phyloP scores from a whole-genome alignment of 2,888 invertebrate species.

The Strigamia crassipes region DNA sequence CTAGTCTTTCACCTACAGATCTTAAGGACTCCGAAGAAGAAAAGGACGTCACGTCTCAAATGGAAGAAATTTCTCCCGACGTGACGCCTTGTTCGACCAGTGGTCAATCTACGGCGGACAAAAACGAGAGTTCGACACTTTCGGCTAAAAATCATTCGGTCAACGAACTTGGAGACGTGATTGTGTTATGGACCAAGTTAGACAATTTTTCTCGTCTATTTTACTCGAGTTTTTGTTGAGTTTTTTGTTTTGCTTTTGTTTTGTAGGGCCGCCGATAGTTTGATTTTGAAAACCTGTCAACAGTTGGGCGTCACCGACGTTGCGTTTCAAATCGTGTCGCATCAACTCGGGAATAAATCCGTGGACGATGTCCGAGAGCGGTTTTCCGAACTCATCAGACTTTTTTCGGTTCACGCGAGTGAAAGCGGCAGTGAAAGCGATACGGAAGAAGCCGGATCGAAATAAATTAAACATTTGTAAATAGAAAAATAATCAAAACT shows the following conservation, averaged over 20 bases:
- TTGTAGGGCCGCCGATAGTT: constrained; percentile 43
- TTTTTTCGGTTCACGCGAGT: neutral
- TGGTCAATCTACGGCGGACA: neutral
- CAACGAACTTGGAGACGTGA: constrained; percentile 43
- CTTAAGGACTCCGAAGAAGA: constrained; percentile 48
- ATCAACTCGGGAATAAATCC: constrained; percentile 27
- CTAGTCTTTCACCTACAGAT: constrained; percentile 47
- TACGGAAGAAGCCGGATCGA: neutral
- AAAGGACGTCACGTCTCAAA: constrained; percentile 5
- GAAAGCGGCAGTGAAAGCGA: neutral
- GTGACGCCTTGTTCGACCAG: neutral
- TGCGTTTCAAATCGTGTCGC: constrained; percentile 43
- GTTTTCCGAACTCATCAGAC: constrained; percentile 22
- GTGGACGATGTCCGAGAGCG: neutral
- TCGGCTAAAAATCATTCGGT: constrained; percentile 47
- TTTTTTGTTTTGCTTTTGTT: neutral
- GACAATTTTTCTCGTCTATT: neutral
- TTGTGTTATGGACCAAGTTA: constrained; percentile 46
- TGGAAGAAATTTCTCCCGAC: constrained; percentile 41
- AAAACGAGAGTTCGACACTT: neutral
- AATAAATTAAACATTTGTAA: neutral
- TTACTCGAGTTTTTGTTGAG: neutral
- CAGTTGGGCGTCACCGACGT: constrained; percentile 23
- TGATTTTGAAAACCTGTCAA: constrained; percentile 47
- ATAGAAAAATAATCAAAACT: neutral